These are phyloP conservation scores for Micoletzkya japonica DNA, from an alignment of 2,888 invertebrate species.

Conservation along the genomic window DNA sequence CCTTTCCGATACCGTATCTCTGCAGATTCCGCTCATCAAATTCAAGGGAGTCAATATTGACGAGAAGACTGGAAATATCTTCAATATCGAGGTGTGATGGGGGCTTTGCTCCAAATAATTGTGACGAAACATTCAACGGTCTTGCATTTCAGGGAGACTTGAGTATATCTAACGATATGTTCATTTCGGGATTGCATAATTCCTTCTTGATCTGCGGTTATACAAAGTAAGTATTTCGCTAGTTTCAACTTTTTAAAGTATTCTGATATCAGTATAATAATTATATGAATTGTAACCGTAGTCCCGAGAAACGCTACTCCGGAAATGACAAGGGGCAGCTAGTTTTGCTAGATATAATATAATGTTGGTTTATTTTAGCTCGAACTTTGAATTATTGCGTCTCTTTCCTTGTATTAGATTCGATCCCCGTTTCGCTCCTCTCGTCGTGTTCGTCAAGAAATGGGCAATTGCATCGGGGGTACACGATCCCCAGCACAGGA, in stretches of 20 bases:
- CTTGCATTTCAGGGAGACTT: slow-evolving; percentile 31
- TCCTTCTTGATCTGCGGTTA: slow-evolving; percentile 36
- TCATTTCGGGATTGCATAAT: slow-evolving; percentile 45
- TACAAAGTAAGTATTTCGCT: slow-evolving; percentile 26
- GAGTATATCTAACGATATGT: slow-evolving; percentile 34
- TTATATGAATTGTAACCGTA: background rate
- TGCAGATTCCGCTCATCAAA: slow-evolving; percentile 14
- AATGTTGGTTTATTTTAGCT: background rate
- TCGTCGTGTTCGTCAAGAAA: slow-evolving; percentile 37
- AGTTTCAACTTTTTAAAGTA: background rate
- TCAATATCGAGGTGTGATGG: slow-evolving; percentile 6
- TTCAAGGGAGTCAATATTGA: background rate
- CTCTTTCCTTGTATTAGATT: slow-evolving; percentile 23
- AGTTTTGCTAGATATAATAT: background rate
- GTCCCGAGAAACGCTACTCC: background rate
- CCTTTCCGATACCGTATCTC: too few species aligned
- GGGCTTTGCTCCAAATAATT: background rate
- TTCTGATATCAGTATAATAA: too few species aligned
- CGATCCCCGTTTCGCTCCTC: slow-evolving; percentile 32
- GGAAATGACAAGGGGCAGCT: background rate
- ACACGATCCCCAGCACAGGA: slow-evolving; percentile 33
- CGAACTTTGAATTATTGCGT: background rate
- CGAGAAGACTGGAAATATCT: background rate
- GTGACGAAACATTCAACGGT: background rate
- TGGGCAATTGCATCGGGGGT: slow-evolving; percentile 40